Base-by-base conservation (phyloP, 2,888 invertebrate genomes). In the Leucozona laternaria region DNA sequence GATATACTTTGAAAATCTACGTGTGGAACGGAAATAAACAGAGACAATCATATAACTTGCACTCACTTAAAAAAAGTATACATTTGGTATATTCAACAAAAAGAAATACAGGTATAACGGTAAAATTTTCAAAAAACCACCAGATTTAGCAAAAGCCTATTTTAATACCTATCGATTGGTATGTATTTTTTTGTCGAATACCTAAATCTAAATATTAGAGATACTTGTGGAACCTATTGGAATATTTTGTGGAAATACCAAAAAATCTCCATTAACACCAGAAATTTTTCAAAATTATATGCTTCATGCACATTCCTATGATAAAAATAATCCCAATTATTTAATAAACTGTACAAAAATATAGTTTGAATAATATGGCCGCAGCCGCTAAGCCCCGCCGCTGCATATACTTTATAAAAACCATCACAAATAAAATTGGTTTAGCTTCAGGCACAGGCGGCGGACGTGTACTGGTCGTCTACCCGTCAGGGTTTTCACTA, bases 401-500 rank as follows among this genome's bases (percentile, higher is more conserved):
- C 17, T 57, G 60, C 13, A 34, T 17, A 64, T 60, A 58, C 45
- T 75, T 57, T 34, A 68, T 25, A 34, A 34, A 57, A 40, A 25
- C n/a, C 40, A 31, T 20, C 31, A 37, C 53, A 55, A 64, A 28
- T 80, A 71, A 85, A 85, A 77, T 85, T 70, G 37, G 60, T 37
- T 68, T 71, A 66, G 79, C 66, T 79, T 84, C 64, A 15, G 37
- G 37, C 53, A 53, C n/a, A n/a, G n/a, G n/a, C n/a, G 53, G 55
- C 43, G 43, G 40, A 75, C 48, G 15, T 31, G 11, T 6, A 11
- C 22, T 37, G 62, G 53, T 53, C 2, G 75, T 68, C 53, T 45
- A 75, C 70, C 80, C 79, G 79, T 40, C 79, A 75, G 83, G 70
- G 31, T 57, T 43, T 75, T 57, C 48, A 66, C 31, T 25, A 31